A percentile compares a stretch with the other conserved stretches of the same genome.
These are phyloP conservation scores for Premnoplex brunnescens DNA, from an alignment of 2,797 vertebrate species.

Conservation along the genomic window DNA sequence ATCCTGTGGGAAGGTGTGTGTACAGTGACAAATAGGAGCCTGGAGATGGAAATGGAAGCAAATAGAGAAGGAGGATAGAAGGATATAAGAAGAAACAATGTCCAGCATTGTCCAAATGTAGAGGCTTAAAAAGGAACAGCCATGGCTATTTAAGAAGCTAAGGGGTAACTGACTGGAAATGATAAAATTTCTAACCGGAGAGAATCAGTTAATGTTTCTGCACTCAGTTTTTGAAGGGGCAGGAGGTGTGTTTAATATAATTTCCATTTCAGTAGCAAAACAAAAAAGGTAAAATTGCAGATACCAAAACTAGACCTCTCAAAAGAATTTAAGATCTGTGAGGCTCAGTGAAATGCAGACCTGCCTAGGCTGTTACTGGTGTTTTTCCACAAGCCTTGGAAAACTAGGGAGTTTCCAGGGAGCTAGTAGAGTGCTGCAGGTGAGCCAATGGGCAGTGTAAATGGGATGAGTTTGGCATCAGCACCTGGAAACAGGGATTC, in stretches of 20 bases:
- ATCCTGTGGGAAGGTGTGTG: not conserved
- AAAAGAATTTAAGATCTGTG: not conserved
- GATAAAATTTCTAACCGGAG: not conserved
- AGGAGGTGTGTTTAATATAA: not conserved
- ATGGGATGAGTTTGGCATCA: not conserved
- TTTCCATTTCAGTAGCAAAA: not conserved
- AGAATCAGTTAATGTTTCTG: not conserved
- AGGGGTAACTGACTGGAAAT: not conserved
- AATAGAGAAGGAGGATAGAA: not conserved
- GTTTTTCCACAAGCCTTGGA: not conserved
- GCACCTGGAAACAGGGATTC: not conserved
- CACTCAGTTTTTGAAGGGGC: not conserved
- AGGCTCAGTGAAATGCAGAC: not conserved
- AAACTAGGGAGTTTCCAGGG: not conserved
- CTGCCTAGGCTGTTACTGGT: not conserved
- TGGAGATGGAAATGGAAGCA: not conserved
- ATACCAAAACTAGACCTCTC: not conserved
- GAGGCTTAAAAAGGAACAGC: not conserved
- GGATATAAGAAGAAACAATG: not conserved
- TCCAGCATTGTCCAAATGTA: not conserved
- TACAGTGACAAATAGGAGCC: not conserved
- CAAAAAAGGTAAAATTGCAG: not conserved
- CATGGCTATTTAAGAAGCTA: not conserved
- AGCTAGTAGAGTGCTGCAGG: not conserved
- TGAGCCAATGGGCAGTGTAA: not conserved